phyloP scores from a whole-genome alignment of 2,888 invertebrate species.

The Ochropleura plecta region DNA sequence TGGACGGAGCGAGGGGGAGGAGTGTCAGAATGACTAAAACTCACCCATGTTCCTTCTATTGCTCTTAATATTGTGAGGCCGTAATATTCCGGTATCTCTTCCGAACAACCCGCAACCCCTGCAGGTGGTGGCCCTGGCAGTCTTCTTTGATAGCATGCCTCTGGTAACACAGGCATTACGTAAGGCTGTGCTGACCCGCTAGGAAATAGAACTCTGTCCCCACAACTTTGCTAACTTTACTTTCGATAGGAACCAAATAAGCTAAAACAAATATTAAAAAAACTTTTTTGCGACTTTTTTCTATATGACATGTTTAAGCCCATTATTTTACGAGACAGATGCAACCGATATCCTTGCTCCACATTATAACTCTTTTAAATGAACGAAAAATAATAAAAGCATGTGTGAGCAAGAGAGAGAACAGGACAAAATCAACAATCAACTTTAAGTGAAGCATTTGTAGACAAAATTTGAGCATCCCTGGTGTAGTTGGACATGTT shows the following conservation, averaged over 20 bases:
- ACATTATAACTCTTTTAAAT: background rate
- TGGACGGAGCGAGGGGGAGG: too few relatives aligned
- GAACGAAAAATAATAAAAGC: background rate
- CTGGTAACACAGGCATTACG: too few relatives aligned
- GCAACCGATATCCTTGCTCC: background rate
- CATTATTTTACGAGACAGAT: background rate
- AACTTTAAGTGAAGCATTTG: too few relatives aligned
- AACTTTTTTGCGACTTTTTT: background rate
- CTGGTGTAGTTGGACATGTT: conserved; percentile 66
- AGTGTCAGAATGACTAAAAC: too few relatives aligned
- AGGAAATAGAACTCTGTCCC: background rate
- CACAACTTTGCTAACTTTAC: background rate
- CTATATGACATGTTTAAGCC: background rate
- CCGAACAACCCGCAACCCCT: too few relatives aligned
- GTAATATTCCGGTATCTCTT: too few relatives aligned
- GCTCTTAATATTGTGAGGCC: too few relatives aligned
- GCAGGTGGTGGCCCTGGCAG: too few relatives aligned
- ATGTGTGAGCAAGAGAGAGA: background rate
- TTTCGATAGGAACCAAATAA: background rate
- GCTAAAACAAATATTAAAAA: background rate
- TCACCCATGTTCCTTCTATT: too few relatives aligned
- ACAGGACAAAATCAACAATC: background rate
- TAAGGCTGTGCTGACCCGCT: background rate
- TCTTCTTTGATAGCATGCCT: too few relatives aligned
- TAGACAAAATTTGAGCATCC: conserved; percentile 40